Percentiles rank a stretch among this genome's conserved stretches.
phyloP scores from a whole-genome alignment of 1,140 invertebrate species.

The Steinernema khuongi region DNA sequence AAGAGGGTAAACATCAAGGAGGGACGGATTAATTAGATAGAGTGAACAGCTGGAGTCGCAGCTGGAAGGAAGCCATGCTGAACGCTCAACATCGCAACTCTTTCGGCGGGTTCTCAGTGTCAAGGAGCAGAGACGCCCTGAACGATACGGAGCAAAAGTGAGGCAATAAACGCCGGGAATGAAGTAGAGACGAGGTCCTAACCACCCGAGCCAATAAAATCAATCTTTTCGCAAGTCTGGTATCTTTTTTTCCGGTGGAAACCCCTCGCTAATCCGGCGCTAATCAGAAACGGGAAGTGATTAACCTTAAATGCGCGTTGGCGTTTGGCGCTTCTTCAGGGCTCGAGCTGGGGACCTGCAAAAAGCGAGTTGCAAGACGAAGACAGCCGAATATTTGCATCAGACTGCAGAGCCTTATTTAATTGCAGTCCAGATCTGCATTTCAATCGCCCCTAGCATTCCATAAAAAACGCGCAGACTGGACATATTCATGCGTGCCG shows the following conservation, averaged over 20 bases:
- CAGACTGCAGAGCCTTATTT: too few species aligned
- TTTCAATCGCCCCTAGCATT: background rate
- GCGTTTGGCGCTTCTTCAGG: too few species aligned
- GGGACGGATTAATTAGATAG: background rate
- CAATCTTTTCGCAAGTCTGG: background rate
- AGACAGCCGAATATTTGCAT: too few species aligned
- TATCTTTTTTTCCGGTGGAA: too few species aligned
- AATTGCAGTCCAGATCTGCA: too few species aligned
- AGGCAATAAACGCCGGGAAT: constrained; percentile 1
- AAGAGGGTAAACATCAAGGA: background rate
- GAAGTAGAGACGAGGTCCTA: background rate
- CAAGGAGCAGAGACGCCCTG: background rate
- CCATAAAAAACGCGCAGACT: background rate
- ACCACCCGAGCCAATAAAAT: background rate
- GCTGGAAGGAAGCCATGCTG: background rate
- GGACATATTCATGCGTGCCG: background rate
- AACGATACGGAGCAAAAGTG: constrained; percentile 10
- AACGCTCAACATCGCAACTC: background rate
- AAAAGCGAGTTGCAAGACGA: too few species aligned
- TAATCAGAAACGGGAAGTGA: too few species aligned
- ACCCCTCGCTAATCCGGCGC: too few species aligned
- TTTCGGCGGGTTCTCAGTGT: constrained; percentile 3
- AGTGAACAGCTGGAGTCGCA: constrained; percentile 10
- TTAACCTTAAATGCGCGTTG: too few species aligned
- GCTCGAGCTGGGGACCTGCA: too few species aligned